Base-by-base conservation (phyloP, 2,797 vertebrate species). In the Acanthiza pusilla region DNA sequence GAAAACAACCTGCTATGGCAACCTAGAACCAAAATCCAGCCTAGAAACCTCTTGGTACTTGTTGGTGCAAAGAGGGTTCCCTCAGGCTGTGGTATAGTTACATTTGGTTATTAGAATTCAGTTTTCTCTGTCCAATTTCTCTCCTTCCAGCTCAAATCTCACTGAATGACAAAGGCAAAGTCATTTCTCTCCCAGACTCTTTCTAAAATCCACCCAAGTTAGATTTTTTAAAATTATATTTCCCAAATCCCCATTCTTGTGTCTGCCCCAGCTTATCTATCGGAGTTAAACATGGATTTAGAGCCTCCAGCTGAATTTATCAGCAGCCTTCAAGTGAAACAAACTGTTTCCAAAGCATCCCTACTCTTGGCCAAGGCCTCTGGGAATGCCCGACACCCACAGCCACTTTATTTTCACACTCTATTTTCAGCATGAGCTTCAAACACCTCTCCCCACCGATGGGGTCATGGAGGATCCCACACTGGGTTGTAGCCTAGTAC, bases 131-230 rank as follows among this genome's bases (percentile, higher is more conserved):
- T 61, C 11, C 47, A 55, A 2, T 47, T 81, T 36, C 50, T 62
- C 36, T 42, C 55, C 36, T 38, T 68, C 58, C 18, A 29, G 30
- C 62, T 55, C 60, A 30, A 66, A 47, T 47, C 32, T 60, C 58
- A 23, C 16, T 3, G 2, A 48, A 16, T 0, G 0, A 38, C 8
- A n/a, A 2, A 3, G 27, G 23, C 7, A 14, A 89, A 66, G 27
- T 47, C 25, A 4, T 55, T 83, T 73, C 36, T 4, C 30, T n/a
- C 65, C 61, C 43, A 36, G 29, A 11, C n/a, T 65, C 71, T 32
- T 77, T 16, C 68, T 40, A 47, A 73, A 68, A 57, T 27, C 18
- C 34, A 57, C 4, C 29, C 23, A 19, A n/a, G 32, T 16, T 11
- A 12, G 43, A 58, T 16, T 67, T 82, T 45, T 25, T 1, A 6